These are phyloP conservation scores for Leptopterna dolabrata DNA, from an alignment of 2,888 invertebrate genomes.

Conservation along the genomic window DNA sequence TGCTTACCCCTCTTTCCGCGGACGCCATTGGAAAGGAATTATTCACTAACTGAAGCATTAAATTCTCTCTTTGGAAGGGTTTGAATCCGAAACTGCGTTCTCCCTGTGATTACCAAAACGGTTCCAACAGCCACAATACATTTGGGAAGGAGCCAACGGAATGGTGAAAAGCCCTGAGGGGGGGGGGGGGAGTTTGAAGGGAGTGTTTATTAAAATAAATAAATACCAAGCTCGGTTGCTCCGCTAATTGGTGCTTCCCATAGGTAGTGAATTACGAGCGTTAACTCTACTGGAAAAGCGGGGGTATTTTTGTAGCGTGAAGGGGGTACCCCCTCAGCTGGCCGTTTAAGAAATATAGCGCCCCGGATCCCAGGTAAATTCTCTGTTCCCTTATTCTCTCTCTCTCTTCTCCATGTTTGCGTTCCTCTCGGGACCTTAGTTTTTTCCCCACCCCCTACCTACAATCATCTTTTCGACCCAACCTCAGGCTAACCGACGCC, in stretches of 20 bases:
- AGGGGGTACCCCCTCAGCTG: not conserved
- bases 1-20: not conserved
- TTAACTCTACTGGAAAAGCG: constrained; percentile 38
- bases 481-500: not conserved
- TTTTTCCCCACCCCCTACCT: not conserved
- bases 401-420: not conserved
- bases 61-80: constrained; percentile 32
- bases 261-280: constrained; percentile 44
- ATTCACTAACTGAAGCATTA: constrained; percentile 45
- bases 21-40: not conserved
- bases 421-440: not conserved
- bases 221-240: constrained; percentile 36
- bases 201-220: constrained; percentile 48
- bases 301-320: not conserved
- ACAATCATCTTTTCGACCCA: not conserved
- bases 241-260: constrained; percentile 48
- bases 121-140: constrained; percentile 33
- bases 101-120: constrained; percentile 35
- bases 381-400: not conserved
- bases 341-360: constrained; percentile 40
- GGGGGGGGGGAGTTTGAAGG: not conserved
- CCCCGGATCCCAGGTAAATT: constrained; percentile 15
- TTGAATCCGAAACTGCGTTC: constrained; percentile 22
- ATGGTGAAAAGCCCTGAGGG: not conserved
- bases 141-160: constrained; percentile 37